A percentile compares a stretch with the other conserved stretches of the same genome.
Evolutionary conservation across 2,797 vertebrate genomes (phyloP).

Genomic region (Trachurus trachurus): DNA sequence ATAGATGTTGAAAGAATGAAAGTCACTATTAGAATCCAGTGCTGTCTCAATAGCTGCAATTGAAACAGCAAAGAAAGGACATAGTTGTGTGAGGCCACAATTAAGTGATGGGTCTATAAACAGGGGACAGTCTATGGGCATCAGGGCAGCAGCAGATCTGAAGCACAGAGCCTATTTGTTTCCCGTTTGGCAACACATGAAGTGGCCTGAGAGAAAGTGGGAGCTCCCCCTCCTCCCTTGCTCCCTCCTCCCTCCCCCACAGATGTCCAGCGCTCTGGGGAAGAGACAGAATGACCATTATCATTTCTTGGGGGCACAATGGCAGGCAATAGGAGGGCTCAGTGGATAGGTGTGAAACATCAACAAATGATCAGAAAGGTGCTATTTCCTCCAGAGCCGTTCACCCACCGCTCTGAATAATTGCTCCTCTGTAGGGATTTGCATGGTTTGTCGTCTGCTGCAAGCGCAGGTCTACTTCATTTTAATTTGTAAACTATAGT

Average conservation of each 20-base stretch:
- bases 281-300: constrained; percentile 71
- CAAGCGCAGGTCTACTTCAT: background rate
- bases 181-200: constrained; percentile 75
- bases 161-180: constrained; percentile 83
- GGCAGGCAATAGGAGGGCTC: constrained; percentile 51
- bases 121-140: constrained; percentile 61
- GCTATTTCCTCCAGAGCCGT: constrained; percentile 66
- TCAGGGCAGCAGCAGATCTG: constrained; percentile 55
- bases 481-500: background rate
- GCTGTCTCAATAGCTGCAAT: constrained; percentile 35
- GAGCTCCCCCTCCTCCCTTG: constrained; percentile 25
- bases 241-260: constrained; percentile 32
- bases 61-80: constrained; percentile 49
- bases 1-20: constrained; percentile 17
- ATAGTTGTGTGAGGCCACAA: constrained; percentile 70
- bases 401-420: constrained; percentile 38
- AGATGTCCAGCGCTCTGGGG: constrained; percentile 65
- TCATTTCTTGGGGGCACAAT: constrained; percentile 68
- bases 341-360: constrained; percentile 68
- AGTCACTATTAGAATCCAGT: background rate
- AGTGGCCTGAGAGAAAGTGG: constrained; percentile 73
- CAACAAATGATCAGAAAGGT: constrained; percentile 52
- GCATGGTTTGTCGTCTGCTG: constrained; percentile 9
- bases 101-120: constrained; percentile 80
- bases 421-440: constrained; percentile 12